Evolutionary conservation across 1,140 invertebrate genomes (phyloP).

Genomic region (Spodoptera litura): DNA sequence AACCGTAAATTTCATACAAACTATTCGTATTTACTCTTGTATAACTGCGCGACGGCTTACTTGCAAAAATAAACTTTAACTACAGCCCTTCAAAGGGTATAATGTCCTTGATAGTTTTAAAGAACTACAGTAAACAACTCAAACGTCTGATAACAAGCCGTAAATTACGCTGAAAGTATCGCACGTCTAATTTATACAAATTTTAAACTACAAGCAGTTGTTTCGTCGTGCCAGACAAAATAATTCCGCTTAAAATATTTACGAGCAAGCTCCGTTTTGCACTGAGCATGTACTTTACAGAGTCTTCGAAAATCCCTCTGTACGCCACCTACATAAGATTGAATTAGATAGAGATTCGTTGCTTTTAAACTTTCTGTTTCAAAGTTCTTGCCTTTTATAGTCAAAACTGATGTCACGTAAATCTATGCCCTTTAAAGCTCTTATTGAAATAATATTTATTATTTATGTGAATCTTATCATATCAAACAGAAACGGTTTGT

Average conservation of each 20-base stretch:
- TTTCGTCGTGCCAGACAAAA: slow-evolving; percentile 34
- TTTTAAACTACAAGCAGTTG: slow-evolving; percentile 33
- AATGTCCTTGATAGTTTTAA: background rate
- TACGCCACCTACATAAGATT: slow-evolving; percentile 15
- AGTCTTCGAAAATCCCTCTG: slow-evolving; percentile 13
- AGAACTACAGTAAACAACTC: background rate
- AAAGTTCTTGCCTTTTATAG: background rate
- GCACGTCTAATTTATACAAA: slow-evolving; percentile 38
- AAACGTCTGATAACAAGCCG: slow-evolving; percentile 5
- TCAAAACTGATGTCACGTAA: background rate
- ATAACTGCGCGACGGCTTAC: too few species aligned
- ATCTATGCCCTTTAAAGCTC: too few species aligned
- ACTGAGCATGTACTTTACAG: slow-evolving; percentile 21
- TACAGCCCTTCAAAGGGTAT: too few species aligned
- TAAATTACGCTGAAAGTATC: slow-evolving; percentile 30
- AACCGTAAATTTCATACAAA: too few species aligned
- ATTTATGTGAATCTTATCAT: too few species aligned
- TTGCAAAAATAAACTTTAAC: too few species aligned
- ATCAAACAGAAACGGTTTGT: too few species aligned
- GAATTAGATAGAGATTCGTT: slow-evolving; percentile 4
- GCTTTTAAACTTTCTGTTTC: background rate
- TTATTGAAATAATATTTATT: too few species aligned
- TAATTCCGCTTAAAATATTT: slow-evolving; percentile 42
- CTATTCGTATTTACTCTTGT: too few species aligned
- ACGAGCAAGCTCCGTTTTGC: slow-evolving; percentile 33